Evolutionary conservation across 2,797 vertebrate species (phyloP).

Genomic region (Aldrovandia affinis): DNA sequence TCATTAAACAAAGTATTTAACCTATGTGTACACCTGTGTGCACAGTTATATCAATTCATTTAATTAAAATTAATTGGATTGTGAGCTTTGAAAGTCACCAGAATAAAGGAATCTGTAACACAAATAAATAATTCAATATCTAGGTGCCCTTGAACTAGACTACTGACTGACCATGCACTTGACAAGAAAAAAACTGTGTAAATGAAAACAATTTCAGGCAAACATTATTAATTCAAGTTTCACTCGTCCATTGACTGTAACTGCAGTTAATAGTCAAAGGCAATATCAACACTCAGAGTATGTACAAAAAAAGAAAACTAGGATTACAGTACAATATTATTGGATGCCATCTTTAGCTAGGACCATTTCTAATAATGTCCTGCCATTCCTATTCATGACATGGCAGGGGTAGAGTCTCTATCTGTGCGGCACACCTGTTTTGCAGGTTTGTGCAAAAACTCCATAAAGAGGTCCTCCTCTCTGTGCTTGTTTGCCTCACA

Average conservation of each 20-base stretch:
- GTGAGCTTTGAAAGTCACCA: not conserved
- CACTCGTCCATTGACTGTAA: not conserved
- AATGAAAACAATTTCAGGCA: not conserved
- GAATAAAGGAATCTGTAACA: not conserved
- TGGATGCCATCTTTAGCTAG: not conserved
- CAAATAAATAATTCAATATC: not conserved
- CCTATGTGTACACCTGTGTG: not conserved
- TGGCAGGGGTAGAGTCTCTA: not conserved
- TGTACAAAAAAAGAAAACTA: too few relatives aligned
- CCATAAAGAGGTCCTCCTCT: conserved; percentile 8
- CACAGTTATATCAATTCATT: too few relatives aligned
- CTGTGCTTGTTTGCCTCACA: not conserved
- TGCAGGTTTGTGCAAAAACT: not conserved
- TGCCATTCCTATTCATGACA: not conserved
- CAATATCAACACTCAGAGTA: too few relatives aligned
- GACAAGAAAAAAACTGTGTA: not conserved
- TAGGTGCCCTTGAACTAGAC: not conserved
- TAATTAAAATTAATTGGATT: not conserved
- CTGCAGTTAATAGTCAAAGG: not conserved
- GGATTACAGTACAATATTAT: too few relatives aligned
- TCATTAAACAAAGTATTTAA: not conserved
- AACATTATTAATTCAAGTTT: not conserved
- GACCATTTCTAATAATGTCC: not conserved
- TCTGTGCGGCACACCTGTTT: not conserved
- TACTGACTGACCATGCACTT: not conserved